These are phyloP conservation scores for Sinocyclocheilus rhinocerous DNA, from an alignment of 2,113 vertebrate species.

Conservation along the genomic window DNA sequence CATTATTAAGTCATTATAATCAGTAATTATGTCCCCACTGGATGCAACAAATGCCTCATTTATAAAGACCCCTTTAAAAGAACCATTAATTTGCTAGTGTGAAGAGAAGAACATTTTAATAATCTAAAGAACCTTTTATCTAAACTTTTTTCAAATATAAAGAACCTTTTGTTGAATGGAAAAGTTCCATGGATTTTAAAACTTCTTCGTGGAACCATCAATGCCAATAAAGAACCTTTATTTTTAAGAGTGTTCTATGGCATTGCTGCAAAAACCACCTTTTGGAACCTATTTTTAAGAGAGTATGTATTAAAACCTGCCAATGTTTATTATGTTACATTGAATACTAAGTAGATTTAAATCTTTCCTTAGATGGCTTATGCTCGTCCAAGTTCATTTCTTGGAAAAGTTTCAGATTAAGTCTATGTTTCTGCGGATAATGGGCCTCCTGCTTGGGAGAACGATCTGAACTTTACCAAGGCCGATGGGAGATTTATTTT, in stretches of 20 bases:
- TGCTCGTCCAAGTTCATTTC: background rate
- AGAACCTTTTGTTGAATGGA: background rate
- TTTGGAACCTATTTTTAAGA: background rate
- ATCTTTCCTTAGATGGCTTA: background rate
- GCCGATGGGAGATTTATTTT: slow-evolving; percentile 12
- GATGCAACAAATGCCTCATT: too few relatives aligned
- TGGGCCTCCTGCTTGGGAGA: slow-evolving; percentile 21
- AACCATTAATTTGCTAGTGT: too few relatives aligned
- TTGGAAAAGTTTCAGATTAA: slow-evolving; percentile 17
- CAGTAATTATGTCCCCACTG: too few relatives aligned
- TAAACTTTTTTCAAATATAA: too few relatives aligned
- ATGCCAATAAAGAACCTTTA: background rate
- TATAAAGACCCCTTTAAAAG: too few relatives aligned
- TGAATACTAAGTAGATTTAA: background rate
- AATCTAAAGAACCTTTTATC: too few relatives aligned
- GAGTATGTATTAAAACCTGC: background rate
- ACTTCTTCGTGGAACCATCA: background rate
- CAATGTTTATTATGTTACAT: background rate
- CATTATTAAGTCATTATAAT: too few relatives aligned
- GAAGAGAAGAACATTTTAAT: too few relatives aligned
- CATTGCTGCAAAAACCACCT: background rate
- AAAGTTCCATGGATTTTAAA: background rate
- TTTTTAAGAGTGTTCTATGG: background rate
- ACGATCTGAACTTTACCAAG: slow-evolving; percentile 26
- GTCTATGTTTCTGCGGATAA: background rate